These are phyloP conservation scores for Medauroidea extradentata DNA, from an alignment of 1,140 invertebrate species.

Conservation along the genomic window DNA sequence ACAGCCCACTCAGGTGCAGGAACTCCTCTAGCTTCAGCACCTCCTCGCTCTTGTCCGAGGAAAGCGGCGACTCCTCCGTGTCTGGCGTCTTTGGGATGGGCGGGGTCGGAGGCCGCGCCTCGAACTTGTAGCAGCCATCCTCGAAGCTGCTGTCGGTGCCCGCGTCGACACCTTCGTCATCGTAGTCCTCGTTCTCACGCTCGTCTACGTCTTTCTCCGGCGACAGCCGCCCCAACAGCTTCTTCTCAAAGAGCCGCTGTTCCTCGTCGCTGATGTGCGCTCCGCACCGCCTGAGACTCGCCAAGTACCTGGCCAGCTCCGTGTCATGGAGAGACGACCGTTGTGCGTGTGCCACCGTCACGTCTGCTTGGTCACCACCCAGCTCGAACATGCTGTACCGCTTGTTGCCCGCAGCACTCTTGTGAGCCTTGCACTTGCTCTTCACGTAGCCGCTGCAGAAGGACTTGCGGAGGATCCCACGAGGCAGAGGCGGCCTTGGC, in stretches of 20 bases:
- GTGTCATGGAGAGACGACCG: constrained; percentile 64
- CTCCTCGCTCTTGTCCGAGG: constrained; percentile 13
- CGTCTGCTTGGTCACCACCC: constrained; percentile 33
- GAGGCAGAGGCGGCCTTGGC: constrained; percentile 63
- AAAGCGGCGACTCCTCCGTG: background rate
- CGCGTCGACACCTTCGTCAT: constrained; percentile 44
- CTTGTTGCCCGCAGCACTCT: constrained; percentile 54
- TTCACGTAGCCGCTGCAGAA: constrained; percentile 35
- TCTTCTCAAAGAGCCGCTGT: no score
- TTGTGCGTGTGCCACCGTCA: constrained; percentile 48
- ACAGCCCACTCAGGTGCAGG: constrained; percentile 64
- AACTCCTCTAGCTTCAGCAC: constrained; percentile 67
- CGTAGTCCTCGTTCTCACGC: constrained; percentile 11
- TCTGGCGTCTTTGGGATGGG: constrained; percentile 29
- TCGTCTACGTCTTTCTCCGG: constrained; percentile 14
- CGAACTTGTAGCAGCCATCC: background rate
- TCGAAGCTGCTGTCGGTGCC: constrained; percentile 29
- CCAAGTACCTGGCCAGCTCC: background rate
- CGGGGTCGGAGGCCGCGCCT: constrained; percentile 42
- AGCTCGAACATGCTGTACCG: constrained; percentile 78
- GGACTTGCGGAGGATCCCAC: constrained; percentile 63
- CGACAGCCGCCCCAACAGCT: background rate
- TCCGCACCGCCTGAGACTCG: no score
- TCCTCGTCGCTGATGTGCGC: no score
- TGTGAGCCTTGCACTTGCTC: constrained; percentile 44